A percentile compares a stretch with the other conserved stretches of the same genome.
These are phyloP conservation scores for Polia nebulosa DNA, from an alignment of 2,888 invertebrate genomes.

Conservation along the genomic window DNA sequence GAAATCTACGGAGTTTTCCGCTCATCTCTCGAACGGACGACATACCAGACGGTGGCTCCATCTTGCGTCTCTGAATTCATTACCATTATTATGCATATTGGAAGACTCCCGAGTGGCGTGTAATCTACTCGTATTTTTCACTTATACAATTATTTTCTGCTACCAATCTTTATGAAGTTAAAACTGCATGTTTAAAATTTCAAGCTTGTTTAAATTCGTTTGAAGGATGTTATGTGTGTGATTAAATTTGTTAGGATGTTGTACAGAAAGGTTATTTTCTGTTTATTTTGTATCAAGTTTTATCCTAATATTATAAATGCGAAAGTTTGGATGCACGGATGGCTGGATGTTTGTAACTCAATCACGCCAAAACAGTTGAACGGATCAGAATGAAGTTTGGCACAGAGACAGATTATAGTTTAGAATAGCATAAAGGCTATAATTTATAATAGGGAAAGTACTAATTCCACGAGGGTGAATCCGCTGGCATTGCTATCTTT, in stretches of 20 bases:
- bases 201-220: conserved; percentile 18
- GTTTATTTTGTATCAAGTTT: too few species aligned
- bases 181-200: conserved; percentile 30
- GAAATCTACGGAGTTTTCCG: conserved; percentile 47
- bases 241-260: not conserved
- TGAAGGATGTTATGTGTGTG: too few species aligned
- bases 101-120: conserved; percentile 52
- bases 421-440: too few species aligned
- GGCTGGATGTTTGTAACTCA: too few species aligned
- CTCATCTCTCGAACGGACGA: conserved; percentile 57
- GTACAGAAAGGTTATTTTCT: not conserved
- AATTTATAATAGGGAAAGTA: too few species aligned
- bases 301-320: too few species aligned
- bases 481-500: too few species aligned
- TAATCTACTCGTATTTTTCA: conserved; percentile 71
- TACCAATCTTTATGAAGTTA: conserved; percentile 45
- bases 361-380: too few species aligned
- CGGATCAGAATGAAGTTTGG: too few species aligned
- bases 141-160: conserved; percentile 51
- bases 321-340: too few species aligned
- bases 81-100: conserved; percentile 72
- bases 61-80: conserved; percentile 73
- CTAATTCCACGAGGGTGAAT: too few species aligned
- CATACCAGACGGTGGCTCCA: conserved; percentile 50
- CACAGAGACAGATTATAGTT: too few species aligned